Conservation (phyloP, 2,888 invertebrate species). For the Cephus runcator region DNA sequence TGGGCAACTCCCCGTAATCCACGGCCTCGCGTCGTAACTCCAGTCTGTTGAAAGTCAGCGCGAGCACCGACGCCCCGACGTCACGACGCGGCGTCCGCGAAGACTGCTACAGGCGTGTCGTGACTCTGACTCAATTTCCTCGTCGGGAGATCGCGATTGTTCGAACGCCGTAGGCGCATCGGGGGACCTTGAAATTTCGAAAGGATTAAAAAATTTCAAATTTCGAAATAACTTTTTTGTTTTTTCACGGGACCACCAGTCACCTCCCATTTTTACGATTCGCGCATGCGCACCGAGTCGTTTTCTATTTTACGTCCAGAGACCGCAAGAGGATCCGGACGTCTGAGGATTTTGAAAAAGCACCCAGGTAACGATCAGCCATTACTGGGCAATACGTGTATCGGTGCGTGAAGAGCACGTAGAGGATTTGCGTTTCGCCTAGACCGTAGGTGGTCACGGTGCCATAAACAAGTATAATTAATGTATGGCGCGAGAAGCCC, state of each 20-base stretch:
- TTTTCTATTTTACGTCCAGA: too few relatives aligned
- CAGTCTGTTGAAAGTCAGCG: neutral
- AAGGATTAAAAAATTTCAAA: neutral
- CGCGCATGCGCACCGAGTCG: too few relatives aligned
- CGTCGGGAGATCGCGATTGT: neutral
- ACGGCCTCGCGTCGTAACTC: neutral
- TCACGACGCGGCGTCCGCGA: neutral
- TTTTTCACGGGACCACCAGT: too few relatives aligned
- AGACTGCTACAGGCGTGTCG: neutral
- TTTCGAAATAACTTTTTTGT: neutral
- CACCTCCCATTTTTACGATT: neutral
- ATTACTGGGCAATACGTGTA: neutral
- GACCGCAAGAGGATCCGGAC: too few relatives aligned
- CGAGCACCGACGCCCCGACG: neutral
- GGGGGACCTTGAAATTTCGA: neutral
- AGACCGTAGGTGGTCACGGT: neutral
- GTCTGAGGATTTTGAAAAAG: neutral
- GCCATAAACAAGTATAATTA: constrained; percentile 3
- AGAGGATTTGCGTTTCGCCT: neutral
- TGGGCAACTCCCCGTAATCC: neutral
- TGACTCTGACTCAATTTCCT: too few relatives aligned
- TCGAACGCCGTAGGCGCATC: neutral
- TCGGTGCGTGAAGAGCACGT: too few relatives aligned
- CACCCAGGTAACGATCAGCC: too few relatives aligned
- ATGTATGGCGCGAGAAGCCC: neutral